Conservation (phyloP, 2,797 vertebrate species). For the Aplochiton taeniatus region DNA sequence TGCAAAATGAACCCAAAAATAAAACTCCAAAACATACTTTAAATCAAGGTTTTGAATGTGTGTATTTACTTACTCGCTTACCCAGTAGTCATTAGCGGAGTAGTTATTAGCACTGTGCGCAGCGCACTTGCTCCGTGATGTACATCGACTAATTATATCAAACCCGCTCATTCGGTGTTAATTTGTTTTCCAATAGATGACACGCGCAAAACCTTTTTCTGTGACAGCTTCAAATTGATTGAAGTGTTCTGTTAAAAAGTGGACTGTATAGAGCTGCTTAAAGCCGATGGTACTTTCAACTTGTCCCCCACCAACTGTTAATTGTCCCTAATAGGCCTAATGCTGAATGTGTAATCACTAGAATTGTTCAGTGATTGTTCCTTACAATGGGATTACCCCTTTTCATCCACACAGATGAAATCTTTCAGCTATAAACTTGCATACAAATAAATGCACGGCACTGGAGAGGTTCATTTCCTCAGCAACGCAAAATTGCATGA, state of each 20-base stretch:
- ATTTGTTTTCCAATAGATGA: slow-evolving; percentile 68
- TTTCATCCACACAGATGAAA: background rate
- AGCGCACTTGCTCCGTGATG: slow-evolving; percentile 42
- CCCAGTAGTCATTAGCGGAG: slow-evolving; percentile 66
- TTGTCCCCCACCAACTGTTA: slow-evolving; percentile 36
- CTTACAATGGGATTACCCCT: slow-evolving; percentile 3
- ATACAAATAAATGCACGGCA: too few species aligned
- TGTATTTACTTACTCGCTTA: slow-evolving; percentile 74
- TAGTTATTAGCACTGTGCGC: slow-evolving; percentile 26
- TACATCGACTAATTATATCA: slow-evolving; percentile 68
- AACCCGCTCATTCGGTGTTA: slow-evolving; percentile 66
- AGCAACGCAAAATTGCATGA: too few species aligned
- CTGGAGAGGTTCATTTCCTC: too few species aligned
- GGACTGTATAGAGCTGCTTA: slow-evolving; percentile 24
- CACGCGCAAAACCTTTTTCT: slow-evolving; percentile 45
- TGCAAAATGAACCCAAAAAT: too few species aligned
- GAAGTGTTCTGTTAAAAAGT: slow-evolving; percentile 46
- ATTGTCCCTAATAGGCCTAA: slow-evolving; percentile 27
- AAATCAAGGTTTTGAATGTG: slow-evolving; percentile 71
- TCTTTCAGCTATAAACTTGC: too few species aligned
- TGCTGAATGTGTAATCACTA: slow-evolving; percentile 25
- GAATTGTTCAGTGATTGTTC: background rate
- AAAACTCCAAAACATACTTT: slow-evolving; percentile 50
- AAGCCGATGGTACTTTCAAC: slow-evolving; percentile 17
- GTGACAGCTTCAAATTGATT: slow-evolving; percentile 47